These are phyloP conservation scores for Rachycentron canadum DNA, from an alignment of 2,797 vertebrate species.

Conservation along the genomic window DNA sequence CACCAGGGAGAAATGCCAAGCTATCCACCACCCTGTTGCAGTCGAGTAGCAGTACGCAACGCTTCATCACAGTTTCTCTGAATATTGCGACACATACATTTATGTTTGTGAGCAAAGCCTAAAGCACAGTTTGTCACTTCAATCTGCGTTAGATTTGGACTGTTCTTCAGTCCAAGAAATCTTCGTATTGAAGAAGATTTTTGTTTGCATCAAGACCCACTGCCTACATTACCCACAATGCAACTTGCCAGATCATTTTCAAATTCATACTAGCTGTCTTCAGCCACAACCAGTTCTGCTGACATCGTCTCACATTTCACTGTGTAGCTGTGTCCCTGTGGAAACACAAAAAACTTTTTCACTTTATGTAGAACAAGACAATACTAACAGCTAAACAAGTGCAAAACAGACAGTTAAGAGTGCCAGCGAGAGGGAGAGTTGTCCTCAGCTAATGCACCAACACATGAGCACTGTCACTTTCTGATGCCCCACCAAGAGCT, in stretches of 20 bases:
- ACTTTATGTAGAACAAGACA: no score
- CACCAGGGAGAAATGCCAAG: constrained; percentile 67
- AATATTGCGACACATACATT: neutral
- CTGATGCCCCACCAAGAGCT: constrained; percentile 65
- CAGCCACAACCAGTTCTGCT: no score
- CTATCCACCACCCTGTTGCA: constrained; percentile 67
- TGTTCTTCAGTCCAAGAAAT: no score
- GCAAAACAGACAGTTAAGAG: neutral
- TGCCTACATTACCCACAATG: neutral
- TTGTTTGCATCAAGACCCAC: neutral
- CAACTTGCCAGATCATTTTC: neutral
- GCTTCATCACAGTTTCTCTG: constrained; percentile 57
- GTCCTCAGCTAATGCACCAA: constrained; percentile 11
- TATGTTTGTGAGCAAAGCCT: constrained; percentile 20
- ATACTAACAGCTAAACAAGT: neutral
- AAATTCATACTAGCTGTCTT: no score
- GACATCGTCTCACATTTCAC: no score
- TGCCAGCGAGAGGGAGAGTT: constrained; percentile 15
- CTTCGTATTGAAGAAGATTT: neutral
- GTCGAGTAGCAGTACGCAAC: constrained; percentile 50
- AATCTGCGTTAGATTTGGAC: neutral
- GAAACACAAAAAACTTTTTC: no score
- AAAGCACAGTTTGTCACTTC: neutral
- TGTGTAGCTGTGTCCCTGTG: no score
- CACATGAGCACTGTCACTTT: constrained; percentile 61